Base-by-base conservation (phyloP, 2,888 invertebrate genomes). In the Calliphora vomitoria region DNA sequence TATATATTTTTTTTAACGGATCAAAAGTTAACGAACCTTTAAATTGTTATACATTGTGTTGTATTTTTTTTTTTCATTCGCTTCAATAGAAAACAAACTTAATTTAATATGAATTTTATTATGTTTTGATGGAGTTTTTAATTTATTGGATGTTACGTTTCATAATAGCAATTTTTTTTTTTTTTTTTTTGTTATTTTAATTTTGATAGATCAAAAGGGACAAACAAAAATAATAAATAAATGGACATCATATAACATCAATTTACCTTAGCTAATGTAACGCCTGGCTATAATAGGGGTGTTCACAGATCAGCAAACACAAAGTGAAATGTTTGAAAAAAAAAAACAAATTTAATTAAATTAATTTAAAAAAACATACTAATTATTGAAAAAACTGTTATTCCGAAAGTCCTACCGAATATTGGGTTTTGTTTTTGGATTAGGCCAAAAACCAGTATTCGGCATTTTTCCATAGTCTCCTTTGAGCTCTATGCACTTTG, bases 41-140 rank as follows among this genome's bases (percentile, higher is more conserved):
- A 79, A 79, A 84, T 79, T 79, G 85, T 31, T 68, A 53, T 20
- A 60, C 53, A 31, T 18, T 31, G n/a, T 71, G 44, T 44, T 41
- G 5, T 8, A 10, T 8, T 11, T 15, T 20, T 58, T 55, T 47
- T 47, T 53, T 11, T 44, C 11, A 60, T 31, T 25, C 25, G 35
- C 55, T n/a, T 72, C 53, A 69, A 82, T 72, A 71, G 55, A 74
- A 64, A 78, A 71, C n/a, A 68, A 68, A 71, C n/a, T 64, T 58
- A 76, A 76, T 83, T 83, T 83, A 83, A 76, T 76, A 41, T 53
- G 18, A 71, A 76, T 72, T 87, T 87, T 76, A 72, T 82, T 82
- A 64, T 86, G 79, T 82, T 79, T 82, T 75, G 75, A 86, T 74
- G 38, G 38, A 2, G 13, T 38, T 41, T 62, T 60, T 47, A 75